phyloP scores from a whole-genome alignment of 30 jellyfish, hydroid and myxozoan genomes.

The Aurelia sp. region DNA sequence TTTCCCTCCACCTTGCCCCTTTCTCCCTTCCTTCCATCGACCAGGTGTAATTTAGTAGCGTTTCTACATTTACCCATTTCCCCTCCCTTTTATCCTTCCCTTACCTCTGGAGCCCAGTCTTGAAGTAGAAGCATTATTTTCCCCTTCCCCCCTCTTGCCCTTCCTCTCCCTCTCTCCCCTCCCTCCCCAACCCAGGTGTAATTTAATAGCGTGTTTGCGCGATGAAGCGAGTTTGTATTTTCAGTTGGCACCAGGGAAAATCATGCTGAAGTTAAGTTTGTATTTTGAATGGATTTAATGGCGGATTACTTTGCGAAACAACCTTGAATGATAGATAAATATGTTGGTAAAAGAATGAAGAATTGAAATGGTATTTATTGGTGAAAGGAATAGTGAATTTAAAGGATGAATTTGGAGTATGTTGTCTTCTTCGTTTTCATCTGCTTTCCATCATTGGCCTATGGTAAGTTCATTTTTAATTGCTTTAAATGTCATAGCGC shows the following conservation, averaged over 20 bases:
- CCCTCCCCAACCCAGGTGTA: constrained; percentile 64
- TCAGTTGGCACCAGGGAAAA: constrained; percentile 30
- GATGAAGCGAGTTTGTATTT: constrained; percentile 46
- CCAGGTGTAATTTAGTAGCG: background rate
- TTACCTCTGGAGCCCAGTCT: background rate
- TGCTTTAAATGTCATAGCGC: constrained; percentile 25
- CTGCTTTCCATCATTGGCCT: constrained; percentile 69
- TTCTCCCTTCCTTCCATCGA: background rate
- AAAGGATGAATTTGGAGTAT: constrained; percentile 47
- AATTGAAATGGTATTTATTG: constrained; percentile 51
- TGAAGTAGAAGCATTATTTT: background rate
- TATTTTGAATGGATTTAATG: background rate
- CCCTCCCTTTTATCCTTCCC: background rate
- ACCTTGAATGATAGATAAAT: background rate
- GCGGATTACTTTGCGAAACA: constrained; percentile 16
- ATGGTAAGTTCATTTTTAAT: constrained; percentile 47
- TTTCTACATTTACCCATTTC: no score
- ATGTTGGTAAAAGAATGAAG: constrained; percentile 2
- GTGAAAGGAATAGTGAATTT: background rate
- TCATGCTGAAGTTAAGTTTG: constrained; percentile 31
- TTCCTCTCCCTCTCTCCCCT: background rate
- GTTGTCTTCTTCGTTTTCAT: constrained; percentile 56
- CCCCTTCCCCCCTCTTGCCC: background rate
- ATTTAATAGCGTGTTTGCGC: constrained; percentile 79
- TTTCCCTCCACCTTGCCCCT: background rate